Base-by-base conservation (phyloP, 30 jellyfish, hydroid and myxozoan genomes). In the Mastigias papua region DNA sequence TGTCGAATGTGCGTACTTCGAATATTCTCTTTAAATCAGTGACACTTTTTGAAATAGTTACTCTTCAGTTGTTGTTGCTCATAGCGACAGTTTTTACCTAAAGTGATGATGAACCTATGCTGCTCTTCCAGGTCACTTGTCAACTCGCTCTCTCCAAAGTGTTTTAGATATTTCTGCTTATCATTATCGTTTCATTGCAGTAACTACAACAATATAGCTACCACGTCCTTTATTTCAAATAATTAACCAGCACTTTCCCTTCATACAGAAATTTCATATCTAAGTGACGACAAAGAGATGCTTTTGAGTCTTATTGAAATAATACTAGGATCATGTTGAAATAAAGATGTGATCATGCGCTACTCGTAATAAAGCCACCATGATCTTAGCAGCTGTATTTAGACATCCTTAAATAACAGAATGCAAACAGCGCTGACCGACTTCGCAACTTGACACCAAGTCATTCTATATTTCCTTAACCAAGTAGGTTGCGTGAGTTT, bases 321-420 rank as follows among this genome's bases (percentile, higher is more conserved):
- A 54, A 54, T 19, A 25, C 25, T 54, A 6, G 67, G 67, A 54
- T 54, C 25, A 54, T 54, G 27, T 54, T 54, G 67, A 54, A 54
- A 54, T 54, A 54, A 19, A 21, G 67, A 16, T 16, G 25, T 54
- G 27, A 54, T 10, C 74, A 63, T 27, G 37, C 19, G 35, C 74
- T 23, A 19, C 19, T 63, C 74, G 23, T 22, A 20, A 2, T 34
- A 72, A 72, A 72, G 68, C 83, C 34, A 29, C 34, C 34, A 27
- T 32, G 83, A 72, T 22, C 19, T 27, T 8, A 20, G 67, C 83
- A 72, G 83, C 83, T 72, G 83, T 34, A 72, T 37, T 7, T 34
- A 33, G 37, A 23, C 65, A 37, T 31, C 4, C 34, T 72, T 72
- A 22, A 34, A 37, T 37, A 72, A 32, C 68, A 17, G 2, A 11